A percentile compares a stretch with the other conserved stretches of the same genome.
Evolutionary conservation across 2,113 vertebrate species (phyloP).

Genomic region (Tauraco erythrolophus): DNA sequence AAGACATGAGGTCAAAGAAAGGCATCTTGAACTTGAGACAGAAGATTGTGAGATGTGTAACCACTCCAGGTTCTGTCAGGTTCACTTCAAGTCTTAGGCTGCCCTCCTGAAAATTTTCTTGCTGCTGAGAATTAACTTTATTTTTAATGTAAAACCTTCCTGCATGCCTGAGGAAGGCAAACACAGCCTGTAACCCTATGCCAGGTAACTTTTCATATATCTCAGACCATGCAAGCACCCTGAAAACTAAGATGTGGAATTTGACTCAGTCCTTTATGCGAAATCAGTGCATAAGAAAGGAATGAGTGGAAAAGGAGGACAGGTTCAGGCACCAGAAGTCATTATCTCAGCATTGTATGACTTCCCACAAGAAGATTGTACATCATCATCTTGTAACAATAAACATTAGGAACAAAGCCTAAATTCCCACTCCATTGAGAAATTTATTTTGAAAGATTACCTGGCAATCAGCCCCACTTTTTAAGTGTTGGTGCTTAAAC

Average conservation of each 20-base stretch:
- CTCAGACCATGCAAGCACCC: not conserved
- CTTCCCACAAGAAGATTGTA: not conserved
- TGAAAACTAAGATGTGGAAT: not conserved
- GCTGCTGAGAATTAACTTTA: not conserved
- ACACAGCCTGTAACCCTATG: not conserved
- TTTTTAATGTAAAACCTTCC: not conserved
- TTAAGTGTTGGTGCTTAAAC: not conserved
- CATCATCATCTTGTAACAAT: not conserved
- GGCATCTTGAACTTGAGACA: not conserved
- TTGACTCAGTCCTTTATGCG: not conserved
- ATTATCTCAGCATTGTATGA: not conserved
- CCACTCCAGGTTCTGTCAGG: not conserved
- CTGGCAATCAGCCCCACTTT: not conserved
- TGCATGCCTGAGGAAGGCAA: not conserved
- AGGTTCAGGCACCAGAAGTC: not conserved
- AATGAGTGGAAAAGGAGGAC: not conserved
- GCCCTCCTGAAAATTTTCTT: not conserved
- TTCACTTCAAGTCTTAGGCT: not conserved
- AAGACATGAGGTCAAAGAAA: not conserved
- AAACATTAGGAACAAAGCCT: not conserved
- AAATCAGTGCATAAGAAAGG: not conserved
- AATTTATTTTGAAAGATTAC: not conserved
- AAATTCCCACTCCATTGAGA: not conserved
- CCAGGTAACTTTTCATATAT: not conserved
- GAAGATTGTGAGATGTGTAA: not conserved